Percentiles rank a stretch among this genome's conserved stretches.
Evolutionary conservation across 2,888 invertebrate species (phyloP).

Genomic region (Drosophila buzzatii): DNA sequence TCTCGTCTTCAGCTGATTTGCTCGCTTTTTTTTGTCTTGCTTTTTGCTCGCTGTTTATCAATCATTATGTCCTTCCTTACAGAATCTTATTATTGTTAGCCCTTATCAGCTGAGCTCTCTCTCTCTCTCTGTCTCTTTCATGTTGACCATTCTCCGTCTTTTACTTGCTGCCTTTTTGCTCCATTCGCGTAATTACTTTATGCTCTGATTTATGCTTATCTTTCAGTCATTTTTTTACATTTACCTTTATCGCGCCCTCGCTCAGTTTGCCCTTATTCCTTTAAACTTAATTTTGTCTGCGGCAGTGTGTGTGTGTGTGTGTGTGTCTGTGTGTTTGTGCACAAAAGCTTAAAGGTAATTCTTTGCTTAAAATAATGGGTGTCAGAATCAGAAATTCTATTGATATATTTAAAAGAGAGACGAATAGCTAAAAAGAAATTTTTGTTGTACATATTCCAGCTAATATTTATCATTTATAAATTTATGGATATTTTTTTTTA

Average conservation of each 20-base stretch:
- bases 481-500: background rate
- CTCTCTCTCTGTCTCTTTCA: background rate
- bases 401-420: too few species aligned
- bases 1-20: constrained; percentile 7
- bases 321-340: background rate
- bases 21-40: background rate
- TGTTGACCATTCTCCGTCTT: background rate
- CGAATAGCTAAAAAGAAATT: too few species aligned
- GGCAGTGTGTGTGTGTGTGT: background rate
- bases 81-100: constrained; percentile 66
- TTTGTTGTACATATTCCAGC: background rate
- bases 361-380: constrained; percentile 19
- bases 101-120: constrained; percentile 32
- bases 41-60: constrained; percentile 56
- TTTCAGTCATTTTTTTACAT: constrained; percentile 72
- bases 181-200: constrained; percentile 69
- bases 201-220: constrained; percentile 76
- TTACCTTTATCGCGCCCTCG: constrained; percentile 61
- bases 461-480: too few species aligned
- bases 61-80: constrained; percentile 71
- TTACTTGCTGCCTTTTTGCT: constrained; percentile 27
- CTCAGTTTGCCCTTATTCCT: constrained; percentile 64
- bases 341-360: constrained; percentile 5
- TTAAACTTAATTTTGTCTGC: constrained; percentile 57
- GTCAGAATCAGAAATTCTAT: background rate